A percentile compares a stretch with the other conserved stretches of the same genome.
phyloP scores from a whole-genome alignment of 1,140 invertebrate species.

The Lucilia sericata region DNA sequence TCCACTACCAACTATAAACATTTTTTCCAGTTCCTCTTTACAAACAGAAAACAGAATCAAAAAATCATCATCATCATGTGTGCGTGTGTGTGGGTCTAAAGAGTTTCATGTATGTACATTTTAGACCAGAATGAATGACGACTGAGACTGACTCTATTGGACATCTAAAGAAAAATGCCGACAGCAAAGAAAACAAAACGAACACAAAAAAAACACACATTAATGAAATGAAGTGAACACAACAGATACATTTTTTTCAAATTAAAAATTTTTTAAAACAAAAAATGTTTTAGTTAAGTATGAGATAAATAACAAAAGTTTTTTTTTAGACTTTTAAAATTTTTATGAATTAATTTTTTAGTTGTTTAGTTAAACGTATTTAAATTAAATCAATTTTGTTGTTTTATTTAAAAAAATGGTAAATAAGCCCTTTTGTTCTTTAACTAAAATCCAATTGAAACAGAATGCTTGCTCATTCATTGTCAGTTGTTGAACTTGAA shows the following conservation, averaged over 20 bases:
- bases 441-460: no score
- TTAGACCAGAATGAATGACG: conserved; percentile 7
- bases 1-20: neutral
- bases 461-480: neutral
- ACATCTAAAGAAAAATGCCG: conserved; percentile 16
- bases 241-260: no score
- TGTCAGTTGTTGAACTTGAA: neutral
- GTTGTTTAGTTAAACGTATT: no score
- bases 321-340: no score
- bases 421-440: no score
- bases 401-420: no score
- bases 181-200: neutral
- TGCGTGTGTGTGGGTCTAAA: neutral
- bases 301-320: no score
- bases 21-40: neutral
- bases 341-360: no score
- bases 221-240: neutral
- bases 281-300: no score
- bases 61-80: neutral
- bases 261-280: no score
- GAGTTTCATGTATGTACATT: neutral
- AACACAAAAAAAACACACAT: neutral
- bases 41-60: neutral
- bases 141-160: neutral
- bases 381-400: no score